Percentiles rank a stretch among this genome's conserved stretches.
Conservation (phyloP, 1,140 invertebrate species). For the Coenobita brevimanus region DNA sequence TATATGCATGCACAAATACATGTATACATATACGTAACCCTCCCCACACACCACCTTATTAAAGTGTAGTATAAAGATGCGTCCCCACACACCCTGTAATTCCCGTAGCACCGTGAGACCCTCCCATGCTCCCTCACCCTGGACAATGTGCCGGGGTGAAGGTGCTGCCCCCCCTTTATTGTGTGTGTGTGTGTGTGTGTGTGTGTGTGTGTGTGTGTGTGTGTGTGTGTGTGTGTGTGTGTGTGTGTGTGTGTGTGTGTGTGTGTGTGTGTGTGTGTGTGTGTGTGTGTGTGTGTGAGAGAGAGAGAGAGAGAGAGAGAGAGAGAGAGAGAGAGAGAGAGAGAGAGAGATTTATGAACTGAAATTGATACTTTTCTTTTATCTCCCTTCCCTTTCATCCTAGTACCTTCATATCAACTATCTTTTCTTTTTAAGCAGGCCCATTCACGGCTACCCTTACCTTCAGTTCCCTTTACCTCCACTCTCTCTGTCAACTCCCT, state of each 20-base stretch:
- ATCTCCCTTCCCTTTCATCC: too few species aligned
- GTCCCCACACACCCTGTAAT: too few species aligned
- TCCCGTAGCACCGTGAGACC: too few species aligned
- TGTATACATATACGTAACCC: neutral
- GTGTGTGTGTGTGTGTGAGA: neutral
- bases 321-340: constrained; percentile 1
- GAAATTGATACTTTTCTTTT: too few species aligned
- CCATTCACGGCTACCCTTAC: too few species aligned
- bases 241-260: constrained; percentile 44
- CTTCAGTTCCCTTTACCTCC: too few species aligned
- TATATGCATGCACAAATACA: too few species aligned
- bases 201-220: constrained; percentile 34
- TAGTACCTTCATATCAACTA: too few species aligned
- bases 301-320: neutral
- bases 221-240: constrained; percentile 33
- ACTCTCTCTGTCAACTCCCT: too few species aligned
- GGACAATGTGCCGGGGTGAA: neutral
- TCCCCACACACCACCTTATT: neutral
- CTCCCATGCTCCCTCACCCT: too few species aligned
- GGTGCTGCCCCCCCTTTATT: neutral
- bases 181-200: constrained; percentile 10
- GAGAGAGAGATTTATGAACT: neutral
- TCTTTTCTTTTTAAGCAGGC: too few species aligned
- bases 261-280: constrained; percentile 3
- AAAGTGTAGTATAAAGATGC: neutral